A percentile compares a stretch with the other conserved stretches of the same genome.
phyloP scores from a whole-genome alignment of 2,113 vertebrate genomes.

The Emydura subglobosa region DNA sequence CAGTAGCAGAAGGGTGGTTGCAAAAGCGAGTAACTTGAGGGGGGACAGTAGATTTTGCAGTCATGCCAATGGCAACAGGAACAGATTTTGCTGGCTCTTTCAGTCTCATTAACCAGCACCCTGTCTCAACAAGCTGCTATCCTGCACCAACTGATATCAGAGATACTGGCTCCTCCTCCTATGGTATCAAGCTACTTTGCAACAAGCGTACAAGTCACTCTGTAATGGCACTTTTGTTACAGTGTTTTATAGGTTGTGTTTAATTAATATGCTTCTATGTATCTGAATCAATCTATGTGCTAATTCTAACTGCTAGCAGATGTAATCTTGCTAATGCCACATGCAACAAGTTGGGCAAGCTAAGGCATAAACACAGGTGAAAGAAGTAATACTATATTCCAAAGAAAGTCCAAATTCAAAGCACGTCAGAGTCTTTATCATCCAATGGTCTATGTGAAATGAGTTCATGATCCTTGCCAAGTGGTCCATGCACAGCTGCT shows the following conservation, averaged over 20 bases:
- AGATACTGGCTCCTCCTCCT: neutral
- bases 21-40: neutral
- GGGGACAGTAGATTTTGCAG: neutral
- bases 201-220: neutral
- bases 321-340: neutral
- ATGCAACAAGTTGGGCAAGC: neutral
- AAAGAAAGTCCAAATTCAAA: neutral
- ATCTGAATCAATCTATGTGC: neutral
- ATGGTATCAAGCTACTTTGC: neutral
- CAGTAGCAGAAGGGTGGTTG: neutral
- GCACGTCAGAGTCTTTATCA: neutral
- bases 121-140: neutral
- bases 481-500: accelerated
- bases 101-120: neutral
- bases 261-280: slow-evolving; percentile 20
- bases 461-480: too few relatives aligned
- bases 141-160: neutral
- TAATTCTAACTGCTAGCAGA: neutral
- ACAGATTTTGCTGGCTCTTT: neutral
- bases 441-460: neutral
- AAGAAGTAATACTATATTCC: neutral
- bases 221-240: slow-evolving; percentile 52
- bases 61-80: neutral
- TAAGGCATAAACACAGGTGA: neutral
- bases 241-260: slow-evolving; percentile 18